These are phyloP conservation scores for Gymnobelideus leadbeateri DNA, from an alignment of 2,113 vertebrate genomes.

Conservation along the genomic window DNA sequence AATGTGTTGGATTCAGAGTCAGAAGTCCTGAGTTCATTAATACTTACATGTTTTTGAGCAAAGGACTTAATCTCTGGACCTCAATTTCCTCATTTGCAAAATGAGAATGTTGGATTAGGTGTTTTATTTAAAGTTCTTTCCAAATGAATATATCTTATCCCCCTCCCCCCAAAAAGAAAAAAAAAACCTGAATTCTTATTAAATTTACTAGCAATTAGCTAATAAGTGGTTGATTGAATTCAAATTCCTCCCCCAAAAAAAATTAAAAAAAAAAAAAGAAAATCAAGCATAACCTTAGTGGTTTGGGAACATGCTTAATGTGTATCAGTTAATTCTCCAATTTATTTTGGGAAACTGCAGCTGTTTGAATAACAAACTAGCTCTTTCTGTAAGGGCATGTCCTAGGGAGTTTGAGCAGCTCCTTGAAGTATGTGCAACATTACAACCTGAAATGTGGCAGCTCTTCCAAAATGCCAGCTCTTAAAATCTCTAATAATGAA, in stretches of 20 bases:
- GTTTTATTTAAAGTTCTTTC: background rate
- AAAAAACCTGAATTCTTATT: background rate
- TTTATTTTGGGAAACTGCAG: background rate
- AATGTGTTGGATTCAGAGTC: background rate
- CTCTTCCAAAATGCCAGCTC: background rate
- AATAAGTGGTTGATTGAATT: background rate
- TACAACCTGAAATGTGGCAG: background rate
- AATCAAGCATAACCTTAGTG: background rate
- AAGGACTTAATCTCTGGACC: background rate
- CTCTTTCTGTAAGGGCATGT: background rate
- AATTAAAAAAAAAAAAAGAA: background rate
- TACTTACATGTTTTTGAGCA: background rate
- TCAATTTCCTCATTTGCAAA: background rate
- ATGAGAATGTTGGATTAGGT: background rate
- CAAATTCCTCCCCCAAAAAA: background rate
- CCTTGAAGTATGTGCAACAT: slow-evolving; percentile 6
- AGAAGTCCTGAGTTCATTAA: background rate
- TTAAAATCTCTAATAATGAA: slow-evolving; percentile 63
- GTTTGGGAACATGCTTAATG: background rate
- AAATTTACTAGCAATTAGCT: background rate
- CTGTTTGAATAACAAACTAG: background rate
- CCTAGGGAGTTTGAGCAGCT: background rate
- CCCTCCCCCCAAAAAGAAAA: too few species aligned
- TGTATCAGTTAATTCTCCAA: background rate
- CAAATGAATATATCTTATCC: background rate